Percentiles rank a stretch among this genome's conserved stretches.
These are phyloP conservation scores for Hycleus phaleratus DNA, from an alignment of 1,140 invertebrate species.

Conservation along the genomic window DNA sequence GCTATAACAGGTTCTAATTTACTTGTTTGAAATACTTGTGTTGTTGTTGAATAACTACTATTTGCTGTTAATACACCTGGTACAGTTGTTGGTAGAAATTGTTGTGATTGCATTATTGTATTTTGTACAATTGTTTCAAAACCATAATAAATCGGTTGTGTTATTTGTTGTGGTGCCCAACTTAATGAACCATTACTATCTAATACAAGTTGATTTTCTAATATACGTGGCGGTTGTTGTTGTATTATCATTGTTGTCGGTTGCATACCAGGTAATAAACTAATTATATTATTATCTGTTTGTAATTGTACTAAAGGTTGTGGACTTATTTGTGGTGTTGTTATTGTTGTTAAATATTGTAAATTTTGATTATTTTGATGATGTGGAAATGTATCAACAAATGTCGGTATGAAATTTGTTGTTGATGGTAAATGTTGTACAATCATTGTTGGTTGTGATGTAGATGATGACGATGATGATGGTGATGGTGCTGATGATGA, in stretches of 20 bases:
- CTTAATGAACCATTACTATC: slow-evolving; percentile 37
- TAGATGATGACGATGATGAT: no score
- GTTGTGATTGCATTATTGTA: slow-evolving; percentile 76
- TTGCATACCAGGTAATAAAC: slow-evolving; percentile 58
- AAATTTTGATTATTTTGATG: slow-evolving; percentile 53
- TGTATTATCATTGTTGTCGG: slow-evolving; percentile 35
- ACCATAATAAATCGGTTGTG: slow-evolving; percentile 69
- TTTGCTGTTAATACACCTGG: slow-evolving; percentile 67
- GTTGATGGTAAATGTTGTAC: slow-evolving; percentile 58
- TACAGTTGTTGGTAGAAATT: slow-evolving; percentile 68
- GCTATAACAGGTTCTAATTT: slow-evolving; percentile 68
- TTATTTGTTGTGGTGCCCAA: slow-evolving; percentile 33
- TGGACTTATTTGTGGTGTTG: slow-evolving; percentile 42
- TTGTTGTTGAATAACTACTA: slow-evolving; percentile 72
- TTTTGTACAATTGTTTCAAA: slow-evolving; percentile 78
- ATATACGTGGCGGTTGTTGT: slow-evolving; percentile 28
- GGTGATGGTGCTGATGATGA: background rate
- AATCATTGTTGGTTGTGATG: slow-evolving; percentile 35
- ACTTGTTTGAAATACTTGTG: slow-evolving; percentile 72
- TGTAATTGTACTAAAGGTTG: slow-evolving; percentile 44
- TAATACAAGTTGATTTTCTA: slow-evolving; percentile 34
- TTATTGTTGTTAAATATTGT: slow-evolving; percentile 62
- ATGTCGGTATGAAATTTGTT: slow-evolving; percentile 58
- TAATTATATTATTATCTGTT: slow-evolving; percentile 53
- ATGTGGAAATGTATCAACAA: slow-evolving; percentile 57